Conservation (phyloP, 1,140 invertebrate species). For the Philotrypesis tridentata region DNA sequence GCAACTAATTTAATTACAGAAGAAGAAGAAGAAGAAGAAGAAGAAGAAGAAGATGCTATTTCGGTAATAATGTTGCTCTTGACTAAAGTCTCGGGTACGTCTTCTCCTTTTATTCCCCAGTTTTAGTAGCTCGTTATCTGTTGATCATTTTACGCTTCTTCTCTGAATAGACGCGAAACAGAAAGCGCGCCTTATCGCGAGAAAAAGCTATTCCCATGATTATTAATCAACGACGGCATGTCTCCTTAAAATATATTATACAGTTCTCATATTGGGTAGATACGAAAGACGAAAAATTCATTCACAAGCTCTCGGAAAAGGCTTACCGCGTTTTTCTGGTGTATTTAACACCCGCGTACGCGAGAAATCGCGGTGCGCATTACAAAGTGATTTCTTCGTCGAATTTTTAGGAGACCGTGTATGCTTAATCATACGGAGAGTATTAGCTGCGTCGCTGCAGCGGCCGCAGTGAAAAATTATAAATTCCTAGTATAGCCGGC, state of each 20-base stretch:
- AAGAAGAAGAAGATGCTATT: neutral
- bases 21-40: too few species aligned
- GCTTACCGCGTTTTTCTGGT: neutral
- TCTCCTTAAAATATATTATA: too few species aligned
- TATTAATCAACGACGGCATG: too few species aligned
- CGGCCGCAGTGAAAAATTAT: neutral
- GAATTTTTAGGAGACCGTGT: neutral
- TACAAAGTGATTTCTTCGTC: neutral
- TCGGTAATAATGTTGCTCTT: constrained; percentile 25
- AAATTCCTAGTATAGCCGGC: neutral
- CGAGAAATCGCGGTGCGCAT: neutral
- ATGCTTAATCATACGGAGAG: constrained; percentile 15
- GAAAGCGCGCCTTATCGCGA: too few species aligned
- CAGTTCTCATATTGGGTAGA: too few species aligned
- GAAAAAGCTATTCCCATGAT: too few species aligned
- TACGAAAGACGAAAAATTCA: too few species aligned
- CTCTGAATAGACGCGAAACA: too few species aligned
- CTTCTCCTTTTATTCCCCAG: too few species aligned
- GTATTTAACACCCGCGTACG: too few species aligned
- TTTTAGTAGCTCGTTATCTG: neutral
- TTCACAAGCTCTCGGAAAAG: neutral
- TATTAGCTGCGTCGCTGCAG: neutral
- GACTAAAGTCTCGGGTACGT: neutral
- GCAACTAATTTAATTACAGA: constrained; percentile 26
- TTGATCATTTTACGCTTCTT: neutral